These are phyloP conservation scores for Diploscapter pachys DNA, from an alignment of 1,140 invertebrate species.

Conservation along the genomic window DNA sequence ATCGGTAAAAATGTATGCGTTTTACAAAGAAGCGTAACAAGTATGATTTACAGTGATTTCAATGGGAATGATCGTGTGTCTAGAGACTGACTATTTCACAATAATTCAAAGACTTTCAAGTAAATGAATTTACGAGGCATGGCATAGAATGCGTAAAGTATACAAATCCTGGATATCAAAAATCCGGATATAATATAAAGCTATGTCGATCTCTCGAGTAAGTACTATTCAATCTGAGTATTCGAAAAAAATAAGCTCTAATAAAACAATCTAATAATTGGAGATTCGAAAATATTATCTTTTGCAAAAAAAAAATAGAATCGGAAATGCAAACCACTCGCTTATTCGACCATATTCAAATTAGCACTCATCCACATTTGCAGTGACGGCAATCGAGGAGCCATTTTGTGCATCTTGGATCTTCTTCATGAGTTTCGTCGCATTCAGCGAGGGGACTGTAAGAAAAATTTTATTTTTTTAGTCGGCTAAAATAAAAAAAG, in stretches of 20 bases:
- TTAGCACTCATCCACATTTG: slow-evolving; percentile 4
- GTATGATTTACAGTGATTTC: too few species aligned
- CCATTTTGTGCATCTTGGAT: slow-evolving; percentile 38
- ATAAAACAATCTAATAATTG: slow-evolving; percentile 3
- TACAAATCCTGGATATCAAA: neutral
- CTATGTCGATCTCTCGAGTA: neutral
- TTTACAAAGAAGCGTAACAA: too few species aligned
- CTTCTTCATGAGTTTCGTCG: slow-evolving; percentile 40
- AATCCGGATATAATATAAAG: neutral
- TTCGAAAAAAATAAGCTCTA: slow-evolving; percentile 1
- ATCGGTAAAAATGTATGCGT: too few species aligned
- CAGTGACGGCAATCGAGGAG: slow-evolving; percentile 2
- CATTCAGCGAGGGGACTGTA: slow-evolving; percentile 39
- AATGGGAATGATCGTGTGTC: too few species aligned
- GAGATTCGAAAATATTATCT: neutral
- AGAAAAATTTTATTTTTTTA: neutral
- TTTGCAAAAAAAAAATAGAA: neutral
- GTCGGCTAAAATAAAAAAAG: slow-evolving; percentile 7
- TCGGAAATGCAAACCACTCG: neutral
- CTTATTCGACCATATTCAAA: neutral
- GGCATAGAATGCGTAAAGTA: neutral
- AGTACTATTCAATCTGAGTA: neutral
- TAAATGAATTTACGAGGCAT: neutral
- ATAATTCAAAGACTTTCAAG: neutral
- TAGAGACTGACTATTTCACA: too few species aligned